Conservation (phyloP, 2,113 vertebrate species). For the Corvus cornix region DNA sequence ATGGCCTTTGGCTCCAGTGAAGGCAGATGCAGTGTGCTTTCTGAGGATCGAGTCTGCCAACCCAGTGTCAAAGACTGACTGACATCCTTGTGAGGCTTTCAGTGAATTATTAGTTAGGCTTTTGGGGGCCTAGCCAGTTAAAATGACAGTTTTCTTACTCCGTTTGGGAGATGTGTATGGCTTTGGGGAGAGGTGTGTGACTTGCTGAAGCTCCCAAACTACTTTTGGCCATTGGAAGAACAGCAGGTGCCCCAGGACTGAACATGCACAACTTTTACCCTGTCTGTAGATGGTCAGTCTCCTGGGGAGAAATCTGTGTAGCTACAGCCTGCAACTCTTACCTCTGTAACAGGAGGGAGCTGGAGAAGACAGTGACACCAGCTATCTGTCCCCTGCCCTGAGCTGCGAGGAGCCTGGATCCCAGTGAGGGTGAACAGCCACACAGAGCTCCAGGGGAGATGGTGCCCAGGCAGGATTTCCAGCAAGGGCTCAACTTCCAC, state of each 20-base stretch:
- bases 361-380: neutral
- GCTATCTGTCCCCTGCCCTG: neutral
- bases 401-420: neutral
- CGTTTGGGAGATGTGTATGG: neutral
- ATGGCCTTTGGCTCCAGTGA: conserved; percentile 1
- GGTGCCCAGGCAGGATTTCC: neutral
- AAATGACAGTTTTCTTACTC: neutral
- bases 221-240: neutral
- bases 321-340: neutral
- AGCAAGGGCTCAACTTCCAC: neutral
- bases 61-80: neutral
- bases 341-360: neutral
- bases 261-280: neutral
- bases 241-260: neutral
- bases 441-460: neutral
- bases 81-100: neutral
- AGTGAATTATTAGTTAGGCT: neutral
- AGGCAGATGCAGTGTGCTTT: neutral
- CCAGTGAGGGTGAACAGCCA: neutral
- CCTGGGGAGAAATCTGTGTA: neutral
- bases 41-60: neutral
- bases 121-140: neutral
- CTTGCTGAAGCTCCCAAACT: neutral
- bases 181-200: neutral
- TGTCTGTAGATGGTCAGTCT: neutral